A percentile compares a stretch with the other conserved stretches of the same genome.
Conservation (phyloP, 2,888 invertebrate species). For the Pocota personata region DNA sequence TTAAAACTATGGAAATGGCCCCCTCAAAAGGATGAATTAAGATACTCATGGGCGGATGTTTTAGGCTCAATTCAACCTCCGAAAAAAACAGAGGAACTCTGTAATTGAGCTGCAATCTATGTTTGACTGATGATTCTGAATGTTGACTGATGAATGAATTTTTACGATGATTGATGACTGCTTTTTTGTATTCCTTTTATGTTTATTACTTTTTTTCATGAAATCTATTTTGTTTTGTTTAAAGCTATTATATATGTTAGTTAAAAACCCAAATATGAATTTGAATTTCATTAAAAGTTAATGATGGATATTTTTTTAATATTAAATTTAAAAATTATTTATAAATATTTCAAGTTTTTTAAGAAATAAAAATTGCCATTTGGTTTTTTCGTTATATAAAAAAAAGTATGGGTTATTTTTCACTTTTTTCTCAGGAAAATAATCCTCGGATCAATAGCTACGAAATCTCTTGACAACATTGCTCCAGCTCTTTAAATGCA, state of each 20-base stretch:
- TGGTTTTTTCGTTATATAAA: too few species aligned
- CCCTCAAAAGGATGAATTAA: background rate
- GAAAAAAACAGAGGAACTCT: too few species aligned
- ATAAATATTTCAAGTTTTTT: background rate
- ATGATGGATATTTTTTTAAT: background rate
- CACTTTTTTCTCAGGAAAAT: background rate
- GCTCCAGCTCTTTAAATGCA: slow-evolving; percentile 2
- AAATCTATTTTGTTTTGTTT: background rate
- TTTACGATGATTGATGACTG: background rate
- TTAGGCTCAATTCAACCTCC: too few species aligned
- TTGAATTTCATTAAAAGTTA: background rate
- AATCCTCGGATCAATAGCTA: background rate
- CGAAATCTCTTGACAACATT: background rate
- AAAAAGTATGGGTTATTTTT: background rate
- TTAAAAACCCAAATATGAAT: background rate
- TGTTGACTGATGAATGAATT: too few species aligned
- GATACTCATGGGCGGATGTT: background rate
- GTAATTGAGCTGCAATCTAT: too few species aligned
- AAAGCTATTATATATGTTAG: too few species aligned
- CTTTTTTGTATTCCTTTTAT: background rate
- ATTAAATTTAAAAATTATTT: too few species aligned
- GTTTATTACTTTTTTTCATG: background rate
- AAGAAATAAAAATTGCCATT: background rate
- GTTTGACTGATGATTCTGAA: too few species aligned
- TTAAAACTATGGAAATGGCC: slow-evolving; percentile 1